Evolutionary conservation across 2,888 invertebrate genomes (phyloP).

Genomic region (Scaptodrosophila latifasciaeformis): DNA sequence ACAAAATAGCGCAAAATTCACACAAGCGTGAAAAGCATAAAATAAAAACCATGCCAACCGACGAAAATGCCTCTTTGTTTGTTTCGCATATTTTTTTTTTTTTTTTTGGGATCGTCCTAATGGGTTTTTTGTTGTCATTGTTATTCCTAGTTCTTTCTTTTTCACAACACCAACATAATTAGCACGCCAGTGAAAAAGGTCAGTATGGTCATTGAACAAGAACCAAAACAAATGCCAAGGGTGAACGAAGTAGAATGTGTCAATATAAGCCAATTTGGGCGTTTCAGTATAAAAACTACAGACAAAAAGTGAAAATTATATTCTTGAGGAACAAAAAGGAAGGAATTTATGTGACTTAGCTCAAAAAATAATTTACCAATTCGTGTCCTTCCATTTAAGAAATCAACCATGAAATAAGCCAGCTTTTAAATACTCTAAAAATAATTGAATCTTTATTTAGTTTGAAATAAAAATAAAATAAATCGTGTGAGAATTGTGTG

Average conservation of each 20-base stretch:
- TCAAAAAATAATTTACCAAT: background rate
- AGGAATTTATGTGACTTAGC: background rate
- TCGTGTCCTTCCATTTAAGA: no score
- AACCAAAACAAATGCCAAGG: slow-evolving; percentile 35
- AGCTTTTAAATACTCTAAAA: no score
- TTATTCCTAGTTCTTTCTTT: no score
- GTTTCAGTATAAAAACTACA: background rate
- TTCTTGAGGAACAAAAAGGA: background rate
- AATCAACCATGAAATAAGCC: no score
- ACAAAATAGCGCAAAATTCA: slow-evolving; percentile 44
- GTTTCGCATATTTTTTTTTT: no score
- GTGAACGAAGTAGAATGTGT: slow-evolving; percentile 57
- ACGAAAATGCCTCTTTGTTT: slow-evolving; percentile 15
- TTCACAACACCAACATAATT: slow-evolving; percentile 46
- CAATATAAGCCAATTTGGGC: slow-evolving; percentile 36
- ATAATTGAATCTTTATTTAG: no score
- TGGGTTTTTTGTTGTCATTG: slow-evolving; percentile 54
- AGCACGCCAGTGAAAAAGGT: slow-evolving; percentile 38
- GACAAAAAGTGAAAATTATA: background rate
- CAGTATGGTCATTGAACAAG: slow-evolving; percentile 4
- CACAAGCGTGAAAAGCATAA: slow-evolving; percentile 53
- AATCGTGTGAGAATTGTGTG: no score
- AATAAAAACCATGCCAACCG: slow-evolving; percentile 16
- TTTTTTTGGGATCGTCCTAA: slow-evolving; percentile 32
- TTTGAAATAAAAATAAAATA: no score